Base-by-base conservation (phyloP, 2,113 vertebrate species). In the Leucosticte australis region DNA sequence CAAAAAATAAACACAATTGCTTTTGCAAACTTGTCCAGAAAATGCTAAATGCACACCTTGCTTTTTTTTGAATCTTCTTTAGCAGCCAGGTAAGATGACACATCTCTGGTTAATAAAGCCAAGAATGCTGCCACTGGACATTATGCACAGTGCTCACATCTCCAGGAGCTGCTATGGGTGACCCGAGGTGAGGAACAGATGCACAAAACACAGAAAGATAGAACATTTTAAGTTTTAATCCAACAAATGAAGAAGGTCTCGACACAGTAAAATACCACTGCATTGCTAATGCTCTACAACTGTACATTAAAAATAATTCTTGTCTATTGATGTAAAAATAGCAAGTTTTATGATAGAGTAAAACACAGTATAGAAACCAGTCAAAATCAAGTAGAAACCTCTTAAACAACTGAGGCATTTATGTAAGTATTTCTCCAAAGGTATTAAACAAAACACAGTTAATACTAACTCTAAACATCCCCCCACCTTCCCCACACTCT, bases 321-420 rank as follows among this genome's bases (percentile, higher is more conserved):
- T 96, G 92, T 96, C 95, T 96, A 93, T 42, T 97, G 96, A 97
- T 97, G 97, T 96, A 98, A 97, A 98, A 98, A 98, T 96, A 98
- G 94, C 97, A 97, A 91, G 97, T 97, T 97, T 96, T 96, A 96
- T 96, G 94, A 83, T 91, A 97, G 95, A 95, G 49, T 92, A 97
- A 97, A 97, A 98, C 92, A 97, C 77, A 91, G 90, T 94, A 96
- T 86, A 97, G 97, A 97, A 98, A 98, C 91, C 93, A 88, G 80
- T 97, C 95, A 95, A 97, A 97, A 92, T 96, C 81, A 96, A 96
- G 90, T 74, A 83, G 94, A 94, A 97, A 96, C 97, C 94, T 98
- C 96, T 90, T 85, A 83, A 92, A 95, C 53, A 95, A 91, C 44
- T 87, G 96, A 98, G 95, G 95, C 64, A 37, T 96, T 96, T 84